Conservation (phyloP, 2,888 invertebrate species). For the Temnothorax unifasciatus region DNA sequence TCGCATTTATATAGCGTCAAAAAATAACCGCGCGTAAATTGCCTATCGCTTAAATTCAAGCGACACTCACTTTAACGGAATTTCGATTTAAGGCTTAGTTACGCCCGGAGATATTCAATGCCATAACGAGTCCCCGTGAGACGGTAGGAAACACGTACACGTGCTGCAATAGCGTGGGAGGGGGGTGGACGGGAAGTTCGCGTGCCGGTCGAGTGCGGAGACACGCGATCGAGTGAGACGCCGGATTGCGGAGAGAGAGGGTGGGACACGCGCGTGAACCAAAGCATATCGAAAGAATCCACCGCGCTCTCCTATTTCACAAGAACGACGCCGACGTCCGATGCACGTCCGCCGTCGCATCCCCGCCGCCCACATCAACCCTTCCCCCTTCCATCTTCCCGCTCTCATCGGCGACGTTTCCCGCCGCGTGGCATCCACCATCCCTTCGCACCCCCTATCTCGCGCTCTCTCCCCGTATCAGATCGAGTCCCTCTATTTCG, state of each 20-base stretch:
- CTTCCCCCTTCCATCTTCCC: conserved; percentile 51
- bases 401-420: conserved; percentile 64
- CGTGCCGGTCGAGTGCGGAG: conserved; percentile 73
- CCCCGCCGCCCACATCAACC: conserved; percentile 56
- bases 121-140: conserved; percentile 24
- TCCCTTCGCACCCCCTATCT: conserved; percentile 60
- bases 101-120: conserved; percentile 17
- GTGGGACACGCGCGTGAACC: conserved; percentile 40
- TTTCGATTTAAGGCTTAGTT: conserved; percentile 25
- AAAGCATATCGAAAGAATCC: conserved; percentile 77
- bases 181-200: conserved; percentile 51
- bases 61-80: neutral
- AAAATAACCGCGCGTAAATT: neutral
- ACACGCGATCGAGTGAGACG: conserved; percentile 72
- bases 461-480: conserved; percentile 77
- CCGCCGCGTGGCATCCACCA: conserved; percentile 54
- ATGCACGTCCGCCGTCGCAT: conserved; percentile 27
- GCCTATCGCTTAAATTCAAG: neutral
- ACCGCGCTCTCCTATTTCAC: conserved; percentile 65
- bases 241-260: conserved; percentile 56
- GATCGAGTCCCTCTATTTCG: conserved; percentile 84
- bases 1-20: neutral
- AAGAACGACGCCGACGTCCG: conserved; percentile 65
- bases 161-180: conserved; percentile 55
- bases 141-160: conserved; percentile 53